Evolutionary conservation across 1,140 invertebrate genomes (phyloP).

Genomic region (Aradophagus sp.): DNA sequence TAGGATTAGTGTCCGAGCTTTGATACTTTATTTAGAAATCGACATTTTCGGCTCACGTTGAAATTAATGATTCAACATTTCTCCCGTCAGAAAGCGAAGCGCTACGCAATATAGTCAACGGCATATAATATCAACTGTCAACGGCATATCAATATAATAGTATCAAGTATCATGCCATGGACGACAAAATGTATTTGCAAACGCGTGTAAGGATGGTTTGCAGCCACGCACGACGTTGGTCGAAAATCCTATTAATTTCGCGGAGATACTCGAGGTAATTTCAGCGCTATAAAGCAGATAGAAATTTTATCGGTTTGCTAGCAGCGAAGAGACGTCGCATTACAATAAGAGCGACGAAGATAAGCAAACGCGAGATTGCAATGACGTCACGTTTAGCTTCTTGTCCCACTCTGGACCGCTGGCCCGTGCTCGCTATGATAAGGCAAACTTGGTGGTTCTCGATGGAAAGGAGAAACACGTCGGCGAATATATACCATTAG

Average conservation of each 20-base stretch:
- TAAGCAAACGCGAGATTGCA: slow-evolving; percentile 37
- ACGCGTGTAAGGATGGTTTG: neutral
- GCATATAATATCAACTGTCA: no score
- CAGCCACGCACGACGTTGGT: slow-evolving; percentile 3
- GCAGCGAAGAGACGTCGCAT: slow-evolving; percentile 33
- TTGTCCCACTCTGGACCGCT: slow-evolving; percentile 37
- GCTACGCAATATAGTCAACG: no score
- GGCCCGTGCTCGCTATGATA: slow-evolving; percentile 41
- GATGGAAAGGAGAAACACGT: slow-evolving; percentile 41
- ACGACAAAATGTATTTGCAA: no score
- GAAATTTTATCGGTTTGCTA: slow-evolving; percentile 41
- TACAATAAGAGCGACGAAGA: slow-evolving; percentile 49
- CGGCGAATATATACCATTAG: slow-evolving; percentile 40
- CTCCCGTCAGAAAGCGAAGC: no score
- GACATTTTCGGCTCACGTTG: no score
- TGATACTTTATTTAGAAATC: no score
- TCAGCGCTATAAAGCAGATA: slow-evolving; percentile 35
- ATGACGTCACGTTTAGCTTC: slow-evolving; percentile 45
- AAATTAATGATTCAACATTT: no score
- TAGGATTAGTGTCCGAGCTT: no score
- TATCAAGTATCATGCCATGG: no score
- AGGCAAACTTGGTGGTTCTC: slow-evolving; percentile 48
- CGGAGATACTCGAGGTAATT: slow-evolving; percentile 28
- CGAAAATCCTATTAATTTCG: slow-evolving; percentile 36
- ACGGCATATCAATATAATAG: no score